Evolutionary conservation across 2,113 vertebrate species (phyloP), one percentile per base, ranked within the genome.

Genomic region (Jacana jacana): DNA sequence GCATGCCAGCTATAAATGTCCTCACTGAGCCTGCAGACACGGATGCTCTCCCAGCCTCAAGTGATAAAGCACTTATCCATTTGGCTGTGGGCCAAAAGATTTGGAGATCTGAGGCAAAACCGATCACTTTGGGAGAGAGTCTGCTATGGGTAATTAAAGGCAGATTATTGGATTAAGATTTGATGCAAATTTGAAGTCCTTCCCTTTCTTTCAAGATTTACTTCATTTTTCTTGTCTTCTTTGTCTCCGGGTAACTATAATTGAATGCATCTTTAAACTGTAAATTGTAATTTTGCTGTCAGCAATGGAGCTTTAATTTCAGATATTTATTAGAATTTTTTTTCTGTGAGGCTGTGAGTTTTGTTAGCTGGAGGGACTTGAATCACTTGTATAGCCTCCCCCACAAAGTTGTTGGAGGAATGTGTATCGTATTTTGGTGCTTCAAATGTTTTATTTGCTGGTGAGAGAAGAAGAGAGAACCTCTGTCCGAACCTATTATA

Each of bases 211-310:
- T 90, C 69, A 72, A 60, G 73, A 89, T 96, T 92, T 96, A 76
- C 80, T 93, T 93, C 86, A 27, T 86, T 65, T 86, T 86, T 76
- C 40, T 69, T 90, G 79, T 97, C 94, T 82, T 92, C 65, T 94
- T 93, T 97, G 90, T 96, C 84, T 94, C 95, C 70, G 88, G 61
- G 76, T 92, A 96, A 97, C 96, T 94, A 81, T 96, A 97, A 96
- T 84, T 95, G 96, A 97, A 97, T 68, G 94, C 20, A 22, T 96
- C 86, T 96, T 95, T 89, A 92, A 95, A 91, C 91, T 80, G 76
- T 92, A 97, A 89, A 98, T 97, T 95, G 89, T 96, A 91, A 97
- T 97, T 98, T 97, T 95, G 91, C 92, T 98, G 96, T 97, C 92
- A 97, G 95, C 91, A 71, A 58, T 58, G 75, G 84, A 91, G 71